phyloP scores from a whole-genome alignment of 2,113 vertebrate species.

The Pagrus major region DNA sequence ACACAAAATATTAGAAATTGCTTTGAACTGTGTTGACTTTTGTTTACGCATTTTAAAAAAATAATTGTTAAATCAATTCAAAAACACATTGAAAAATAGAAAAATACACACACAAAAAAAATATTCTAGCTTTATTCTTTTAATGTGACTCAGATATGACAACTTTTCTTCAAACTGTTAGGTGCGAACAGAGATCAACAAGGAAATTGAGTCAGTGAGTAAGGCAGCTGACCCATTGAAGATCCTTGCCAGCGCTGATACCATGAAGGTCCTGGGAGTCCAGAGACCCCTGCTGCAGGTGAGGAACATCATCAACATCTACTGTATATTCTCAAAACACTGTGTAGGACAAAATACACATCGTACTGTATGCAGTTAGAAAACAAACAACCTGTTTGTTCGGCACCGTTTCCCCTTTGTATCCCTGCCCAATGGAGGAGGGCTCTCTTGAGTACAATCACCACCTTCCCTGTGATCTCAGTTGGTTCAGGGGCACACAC shows the following conservation, averaged over 20 bases:
- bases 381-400: slow-evolving; percentile 9
- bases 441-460: slow-evolving; percentile 24
- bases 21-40: not conserved
- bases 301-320: slow-evolving; percentile 6
- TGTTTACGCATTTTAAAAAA: too few species aligned
- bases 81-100: not conserved
- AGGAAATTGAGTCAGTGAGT: slow-evolving; percentile 95
- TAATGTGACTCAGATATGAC: not conserved
- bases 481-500: slow-evolving; percentile 19
- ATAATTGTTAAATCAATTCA: slow-evolving; percentile 3
- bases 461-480: slow-evolving; percentile 47
- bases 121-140: not conserved
- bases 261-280: slow-evolving; percentile 94
- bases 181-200: slow-evolving; percentile 96
- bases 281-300: slow-evolving; percentile 97
- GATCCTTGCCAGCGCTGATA: slow-evolving; percentile 93
- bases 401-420: slow-evolving; percentile 11
- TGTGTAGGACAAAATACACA: not conserved
- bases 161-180: slow-evolving; percentile 82
- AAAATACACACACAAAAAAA: not conserved
- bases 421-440: slow-evolving; percentile 21
- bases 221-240: slow-evolving; percentile 95
- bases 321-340: not conserved
- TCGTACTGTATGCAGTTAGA: not conserved
- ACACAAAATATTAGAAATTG: slow-evolving; percentile 1